phyloP scores from a whole-genome alignment of 1,140 invertebrate species.

The Monomorium pharaonis region DNA sequence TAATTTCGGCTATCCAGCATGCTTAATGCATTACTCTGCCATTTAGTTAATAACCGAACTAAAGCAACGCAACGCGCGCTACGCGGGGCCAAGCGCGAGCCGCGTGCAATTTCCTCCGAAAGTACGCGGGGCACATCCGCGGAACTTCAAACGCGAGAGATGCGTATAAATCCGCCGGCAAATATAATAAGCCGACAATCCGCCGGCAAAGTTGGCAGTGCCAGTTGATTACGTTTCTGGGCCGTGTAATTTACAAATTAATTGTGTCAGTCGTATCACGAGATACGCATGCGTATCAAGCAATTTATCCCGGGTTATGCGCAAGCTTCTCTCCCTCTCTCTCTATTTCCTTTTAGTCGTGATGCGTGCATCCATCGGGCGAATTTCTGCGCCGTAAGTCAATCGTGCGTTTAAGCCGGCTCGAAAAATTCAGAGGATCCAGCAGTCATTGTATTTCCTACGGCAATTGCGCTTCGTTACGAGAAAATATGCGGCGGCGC shows the following conservation, averaged over 20 bases:
- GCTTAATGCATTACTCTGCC: slow-evolving; percentile 44
- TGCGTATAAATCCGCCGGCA: slow-evolving; percentile 25
- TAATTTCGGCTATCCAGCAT: slow-evolving; percentile 28
- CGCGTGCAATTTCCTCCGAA: slow-evolving; percentile 12
- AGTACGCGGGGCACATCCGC: slow-evolving; percentile 2
- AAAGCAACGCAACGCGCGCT: slow-evolving; percentile 12
- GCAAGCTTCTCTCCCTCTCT: background rate
- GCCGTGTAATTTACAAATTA: slow-evolving; percentile 45
- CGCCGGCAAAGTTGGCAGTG: background rate
- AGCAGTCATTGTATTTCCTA: background rate
- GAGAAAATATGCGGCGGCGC: slow-evolving; percentile 1
- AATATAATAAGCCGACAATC: slow-evolving; percentile 45
- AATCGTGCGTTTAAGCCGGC: slow-evolving; percentile 25
- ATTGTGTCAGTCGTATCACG: slow-evolving; percentile 12
- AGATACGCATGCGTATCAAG: slow-evolving; percentile 16
- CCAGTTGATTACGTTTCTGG: slow-evolving; percentile 12
- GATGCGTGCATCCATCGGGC: background rate
- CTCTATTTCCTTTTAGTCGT: background rate
- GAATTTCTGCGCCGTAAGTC: slow-evolving; percentile 17
- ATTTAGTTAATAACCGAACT: slow-evolving; percentile 53
- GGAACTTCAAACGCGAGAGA: slow-evolving; percentile 33
- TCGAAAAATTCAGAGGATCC: background rate
- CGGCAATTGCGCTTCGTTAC: slow-evolving; percentile 19
- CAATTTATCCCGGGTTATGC: background rate
- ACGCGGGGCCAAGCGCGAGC: background rate